Evolutionary conservation across 92 coral and sea anemone genomes (phyloP), one percentile per base, ranked within the genome.

Genomic region (Epizoanthus fatuus): DNA sequence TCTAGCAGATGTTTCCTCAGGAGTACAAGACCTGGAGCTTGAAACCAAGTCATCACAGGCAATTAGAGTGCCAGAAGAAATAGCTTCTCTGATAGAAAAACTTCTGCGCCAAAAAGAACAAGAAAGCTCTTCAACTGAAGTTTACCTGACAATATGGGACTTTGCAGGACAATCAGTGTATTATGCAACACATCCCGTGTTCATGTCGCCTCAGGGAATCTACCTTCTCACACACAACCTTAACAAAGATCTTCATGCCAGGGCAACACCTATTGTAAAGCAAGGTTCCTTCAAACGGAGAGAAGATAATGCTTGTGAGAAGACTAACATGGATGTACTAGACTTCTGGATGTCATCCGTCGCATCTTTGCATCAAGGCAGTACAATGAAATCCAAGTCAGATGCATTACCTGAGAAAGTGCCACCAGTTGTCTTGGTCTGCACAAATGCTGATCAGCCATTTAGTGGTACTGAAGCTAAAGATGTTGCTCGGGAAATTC

Each of bases 371-470:
- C 79, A 72, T 72, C 79, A n/a, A 49, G 60, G 17, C 44, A 51
- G 54, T 15, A 16, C 39, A 10, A 49, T 2, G 1, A 72, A 39
- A 22, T 52, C 45, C 14, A 20, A 3, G 0, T 72, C 79, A 51
- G 42, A 72, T 13, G 35, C 14, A 13, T 22, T 85, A 7, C 74
- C 90, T 7, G 15, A 42, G 4, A 81, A 10, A 15, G 5, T 72
- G 11, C 91, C 91, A 8, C 54, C 81, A 35, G 90, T 87, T 5
- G 63, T 91, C 19, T 38, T 93, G 29, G 94, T 91, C 29, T 88
- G 88, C 60, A 93, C 97, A 16, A 89, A 86, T 69, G 87, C 83
- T 10, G 97, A 93, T 72, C 51, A 66, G 22, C 90, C 92, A 4
- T 69, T 59, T 42, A 6, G 16, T 8, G 63, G 60, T 20, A 72